Percentiles rank a stretch among this genome's conserved stretches.
These are phyloP conservation scores for Phaethornis superciliosus DNA, from an alignment of 2,113 vertebrate species.

Conservation along the genomic window DNA sequence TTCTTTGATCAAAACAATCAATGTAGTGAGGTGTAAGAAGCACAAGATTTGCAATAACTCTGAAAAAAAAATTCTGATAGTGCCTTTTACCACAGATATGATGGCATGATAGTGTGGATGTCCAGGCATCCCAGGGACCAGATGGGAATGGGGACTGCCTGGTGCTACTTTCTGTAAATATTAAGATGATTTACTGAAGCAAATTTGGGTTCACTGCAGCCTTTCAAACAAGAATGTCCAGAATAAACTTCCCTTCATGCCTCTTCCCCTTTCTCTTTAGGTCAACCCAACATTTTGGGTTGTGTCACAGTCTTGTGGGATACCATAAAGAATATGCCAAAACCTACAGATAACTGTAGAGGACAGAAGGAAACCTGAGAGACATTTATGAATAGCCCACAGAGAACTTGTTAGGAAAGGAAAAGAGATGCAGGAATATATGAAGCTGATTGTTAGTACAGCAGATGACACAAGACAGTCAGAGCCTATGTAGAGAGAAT, in stretches of 20 bases:
- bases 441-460: background rate
- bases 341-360: background rate
- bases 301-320: background rate
- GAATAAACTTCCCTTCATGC: background rate
- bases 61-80: background rate
- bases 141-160: background rate
- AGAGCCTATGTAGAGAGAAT: background rate
- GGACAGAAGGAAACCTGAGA: too few species aligned
- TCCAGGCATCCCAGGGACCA: background rate
- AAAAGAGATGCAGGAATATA: background rate
- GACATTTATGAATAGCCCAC: background rate
- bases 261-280: background rate
- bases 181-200: background rate
- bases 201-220: background rate
- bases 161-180: background rate
- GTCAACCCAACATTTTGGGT: background rate
- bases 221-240: background rate
- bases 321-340: background rate
- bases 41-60: background rate
- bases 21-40: background rate
- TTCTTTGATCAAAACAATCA: background rate
- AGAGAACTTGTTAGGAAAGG: background rate
- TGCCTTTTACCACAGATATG: background rate
- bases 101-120: background rate
- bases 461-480: background rate